phyloP scores from a whole-genome alignment of 2,888 invertebrate genomes.

The Leptinotarsa tumamoca region DNA sequence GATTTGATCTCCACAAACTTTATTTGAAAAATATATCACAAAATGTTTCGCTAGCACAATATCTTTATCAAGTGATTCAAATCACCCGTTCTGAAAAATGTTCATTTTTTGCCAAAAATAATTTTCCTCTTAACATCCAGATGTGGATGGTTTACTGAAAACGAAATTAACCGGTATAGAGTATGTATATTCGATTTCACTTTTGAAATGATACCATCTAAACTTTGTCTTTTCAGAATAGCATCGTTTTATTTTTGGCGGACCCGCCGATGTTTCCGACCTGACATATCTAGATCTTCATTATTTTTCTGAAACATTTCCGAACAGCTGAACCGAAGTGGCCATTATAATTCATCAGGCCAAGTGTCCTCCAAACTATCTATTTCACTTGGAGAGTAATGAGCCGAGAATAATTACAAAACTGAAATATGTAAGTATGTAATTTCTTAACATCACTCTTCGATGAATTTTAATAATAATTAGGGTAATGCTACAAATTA shows the following conservation, averaged over 20 bases:
- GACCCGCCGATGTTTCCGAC: not conserved
- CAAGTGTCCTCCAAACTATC: not conserved
- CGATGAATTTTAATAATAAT: not conserved
- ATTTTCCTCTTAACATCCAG: no score
- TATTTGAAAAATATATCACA: no score
- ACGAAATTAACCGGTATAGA: no score
- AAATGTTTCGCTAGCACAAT: no score
- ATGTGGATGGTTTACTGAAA: no score
- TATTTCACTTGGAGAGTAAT: slow-evolving; percentile 10
- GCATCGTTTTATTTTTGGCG: slow-evolving; percentile 3
- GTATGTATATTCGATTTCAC: no score
- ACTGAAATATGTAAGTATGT: not conserved
- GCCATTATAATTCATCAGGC: not conserved
- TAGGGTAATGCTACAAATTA: not conserved
- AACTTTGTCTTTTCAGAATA: not conserved
- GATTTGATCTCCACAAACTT: no score
- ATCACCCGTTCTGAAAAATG: no score
- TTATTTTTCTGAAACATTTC: slow-evolving; percentile 17
- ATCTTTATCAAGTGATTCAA: no score
- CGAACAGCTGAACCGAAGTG: slow-evolving; percentile 7
- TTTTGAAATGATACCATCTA: no score
- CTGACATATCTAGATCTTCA: slow-evolving; percentile 15
- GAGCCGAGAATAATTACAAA: slow-evolving; percentile 12
- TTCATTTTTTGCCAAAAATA: no score
- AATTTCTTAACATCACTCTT: not conserved